A percentile compares a stretch with the other conserved stretches of the same genome.
phyloP scores from a whole-genome alignment of 2,113 vertebrate genomes.

The Leiothrix lutea region DNA sequence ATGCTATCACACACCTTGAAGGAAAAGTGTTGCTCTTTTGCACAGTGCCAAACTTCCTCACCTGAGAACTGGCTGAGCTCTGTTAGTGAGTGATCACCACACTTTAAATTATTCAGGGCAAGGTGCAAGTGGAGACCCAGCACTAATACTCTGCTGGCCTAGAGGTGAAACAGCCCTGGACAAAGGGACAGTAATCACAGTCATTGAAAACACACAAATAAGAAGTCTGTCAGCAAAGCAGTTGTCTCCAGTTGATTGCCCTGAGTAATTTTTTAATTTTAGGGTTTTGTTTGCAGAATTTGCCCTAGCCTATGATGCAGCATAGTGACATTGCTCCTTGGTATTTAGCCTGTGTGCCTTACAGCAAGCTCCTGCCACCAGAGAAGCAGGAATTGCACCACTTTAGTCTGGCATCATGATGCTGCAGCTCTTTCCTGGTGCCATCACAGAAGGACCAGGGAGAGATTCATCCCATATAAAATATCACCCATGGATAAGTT shows the following conservation, averaged over 20 bases:
- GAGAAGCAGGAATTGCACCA: neutral
- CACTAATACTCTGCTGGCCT: neutral
- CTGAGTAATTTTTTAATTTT: constrained; percentile 10
- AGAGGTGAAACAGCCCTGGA: neutral
- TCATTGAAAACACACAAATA: neutral
- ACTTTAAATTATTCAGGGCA: neutral
- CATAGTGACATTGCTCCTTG: neutral
- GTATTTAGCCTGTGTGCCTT: neutral
- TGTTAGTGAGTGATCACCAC: neutral
- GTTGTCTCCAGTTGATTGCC: neutral
- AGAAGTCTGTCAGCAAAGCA: neutral
- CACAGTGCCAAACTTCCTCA: neutral
- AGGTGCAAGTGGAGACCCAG: neutral
- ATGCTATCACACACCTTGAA: neutral
- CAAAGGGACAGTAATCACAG: neutral
- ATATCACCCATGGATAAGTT: neutral
- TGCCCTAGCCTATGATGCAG: neutral
- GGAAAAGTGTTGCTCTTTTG: neutral
- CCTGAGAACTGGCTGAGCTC: neutral
- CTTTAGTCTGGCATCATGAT: neutral
- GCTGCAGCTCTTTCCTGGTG: neutral
- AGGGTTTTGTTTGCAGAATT: neutral
- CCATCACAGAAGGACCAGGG: neutral
- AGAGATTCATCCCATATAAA: neutral
- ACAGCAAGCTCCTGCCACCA: neutral